Base-by-base conservation (phyloP, 1,140 invertebrate species). In the Drosophila willistoni region DNA sequence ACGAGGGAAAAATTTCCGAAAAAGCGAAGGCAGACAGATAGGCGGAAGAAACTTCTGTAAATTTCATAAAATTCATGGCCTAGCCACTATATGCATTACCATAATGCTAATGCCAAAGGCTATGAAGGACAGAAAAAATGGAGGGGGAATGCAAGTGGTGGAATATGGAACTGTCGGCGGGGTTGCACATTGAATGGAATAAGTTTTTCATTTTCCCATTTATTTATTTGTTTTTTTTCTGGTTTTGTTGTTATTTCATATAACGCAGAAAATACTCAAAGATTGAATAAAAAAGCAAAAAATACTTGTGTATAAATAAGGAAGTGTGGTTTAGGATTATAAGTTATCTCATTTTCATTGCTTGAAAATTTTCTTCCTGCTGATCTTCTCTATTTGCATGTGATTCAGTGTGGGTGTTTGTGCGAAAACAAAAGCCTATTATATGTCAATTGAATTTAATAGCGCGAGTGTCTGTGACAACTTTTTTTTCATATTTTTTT, bases 41-140 rank as follows among this genome's bases (percentile, higher is more conserved):
- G 66, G 79, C 39, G 41, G 61, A 73, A 67, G 61, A 54, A 29
- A 39, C 62, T 64, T 59, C 54, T 72, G 69, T 64, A 64, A 67
- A 75, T 67, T 75, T 73, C 57, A 66, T 71, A 69, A 74, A 64
- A 66, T 72, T 68, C 47, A 54, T 29, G 69, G 64, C 51, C 67
- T 79, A 81, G 51, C 61, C 77, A 73, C 68, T 69, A 69, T 73
- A 68, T 69, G 76, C 79, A 86, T 86, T 87, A 73, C 68, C 83
- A 82, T 87, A 86, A 85, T 76, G 44, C 56, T 51, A 63, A 68
- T 60, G 42, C 64, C 25, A 47, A 22, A 22, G 44, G 19, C 44
- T 22, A 51, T 22, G 19, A 51, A 4, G 44, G 3, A n/a, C 7
- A 19, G 44, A 19, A 10, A 3, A 9, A 1, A 19, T 10, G 9